phyloP scores from a whole-genome alignment of 2,113 vertebrate genomes.

The Alectura lathami region DNA sequence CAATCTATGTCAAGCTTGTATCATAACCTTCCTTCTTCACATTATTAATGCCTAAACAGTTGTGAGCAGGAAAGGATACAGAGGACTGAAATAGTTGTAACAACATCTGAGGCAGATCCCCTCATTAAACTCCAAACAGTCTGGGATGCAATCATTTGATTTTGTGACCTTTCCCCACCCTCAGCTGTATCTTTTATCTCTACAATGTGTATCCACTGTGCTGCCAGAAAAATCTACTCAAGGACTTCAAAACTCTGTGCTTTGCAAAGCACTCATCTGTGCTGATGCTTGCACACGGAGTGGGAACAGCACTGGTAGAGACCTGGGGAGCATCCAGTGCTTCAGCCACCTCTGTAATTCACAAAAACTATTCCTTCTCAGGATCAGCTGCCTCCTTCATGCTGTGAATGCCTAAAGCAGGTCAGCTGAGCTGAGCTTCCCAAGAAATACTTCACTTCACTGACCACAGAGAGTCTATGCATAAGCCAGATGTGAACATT shows the following conservation, averaged over 20 bases:
- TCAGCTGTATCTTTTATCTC: background rate
- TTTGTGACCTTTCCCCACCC: background rate
- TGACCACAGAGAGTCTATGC: accelerated
- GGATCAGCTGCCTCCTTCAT: background rate
- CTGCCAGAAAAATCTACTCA: background rate
- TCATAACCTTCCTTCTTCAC: background rate
- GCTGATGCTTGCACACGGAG: background rate
- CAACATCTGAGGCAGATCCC: background rate
- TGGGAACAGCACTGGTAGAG: background rate
- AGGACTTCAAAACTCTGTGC: background rate
- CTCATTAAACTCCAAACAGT: background rate
- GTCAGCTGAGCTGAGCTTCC: background rate
- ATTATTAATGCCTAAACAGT: background rate
- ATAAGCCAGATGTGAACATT: background rate
- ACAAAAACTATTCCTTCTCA: background rate
- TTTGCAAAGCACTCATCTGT: too few relatives aligned
- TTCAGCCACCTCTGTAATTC: background rate
- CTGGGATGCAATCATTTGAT: background rate
- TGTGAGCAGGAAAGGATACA: background rate
- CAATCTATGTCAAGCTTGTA: background rate
- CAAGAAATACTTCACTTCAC: background rate
- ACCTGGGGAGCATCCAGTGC: background rate
- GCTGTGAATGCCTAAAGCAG: background rate
- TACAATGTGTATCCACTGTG: background rate
- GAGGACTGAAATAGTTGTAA: background rate